Conservation (phyloP, 1,140 invertebrate genomes). For the Drosophila bipectinata region DNA sequence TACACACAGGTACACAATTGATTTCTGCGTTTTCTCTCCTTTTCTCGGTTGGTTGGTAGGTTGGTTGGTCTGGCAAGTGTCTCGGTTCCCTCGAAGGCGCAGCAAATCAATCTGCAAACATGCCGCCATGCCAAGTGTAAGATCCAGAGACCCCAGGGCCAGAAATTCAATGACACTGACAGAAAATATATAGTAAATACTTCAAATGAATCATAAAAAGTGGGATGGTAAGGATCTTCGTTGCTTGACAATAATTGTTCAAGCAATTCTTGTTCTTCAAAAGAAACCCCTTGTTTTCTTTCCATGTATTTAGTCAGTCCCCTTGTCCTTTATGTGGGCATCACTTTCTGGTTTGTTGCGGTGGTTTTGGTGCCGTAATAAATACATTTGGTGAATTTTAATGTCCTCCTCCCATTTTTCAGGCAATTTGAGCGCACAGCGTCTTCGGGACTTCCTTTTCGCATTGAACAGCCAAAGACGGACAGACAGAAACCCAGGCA, state of each 20-base stretch:
- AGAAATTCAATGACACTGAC: conserved; percentile 2
- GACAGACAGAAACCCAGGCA: conserved; percentile 1
- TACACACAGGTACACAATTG: conserved; percentile 55
- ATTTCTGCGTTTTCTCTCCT: conserved; percentile 61
- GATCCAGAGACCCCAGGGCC: conserved; percentile 27
- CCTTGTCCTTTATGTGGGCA: conserved; percentile 70
- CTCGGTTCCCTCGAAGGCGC: conserved; percentile 68
- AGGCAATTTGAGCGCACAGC: conserved; percentile 70
- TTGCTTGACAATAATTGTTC: no score
- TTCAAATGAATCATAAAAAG: neutral
- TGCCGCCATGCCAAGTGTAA: conserved; percentile 72
- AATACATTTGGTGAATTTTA: conserved; percentile 83
- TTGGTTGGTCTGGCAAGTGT: conserved; percentile 66
- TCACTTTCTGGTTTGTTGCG: conserved; percentile 64
- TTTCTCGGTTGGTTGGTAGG: no score
- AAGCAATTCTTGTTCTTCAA: no score
- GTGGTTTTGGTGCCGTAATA: conserved; percentile 76
- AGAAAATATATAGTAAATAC: neutral
- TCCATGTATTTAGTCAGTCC: conserved; percentile 17
- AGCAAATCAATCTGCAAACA: conserved; percentile 82
- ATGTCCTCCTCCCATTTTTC: conserved; percentile 81
- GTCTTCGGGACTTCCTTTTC: conserved; percentile 58
- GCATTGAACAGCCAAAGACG: conserved; percentile 1
- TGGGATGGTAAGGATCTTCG: no score
- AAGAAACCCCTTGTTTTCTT: neutral